Evolutionary conservation across 2,797 vertebrate species (phyloP), one percentile per base, ranked within the genome.

Genomic region (Botia kubotai): DNA sequence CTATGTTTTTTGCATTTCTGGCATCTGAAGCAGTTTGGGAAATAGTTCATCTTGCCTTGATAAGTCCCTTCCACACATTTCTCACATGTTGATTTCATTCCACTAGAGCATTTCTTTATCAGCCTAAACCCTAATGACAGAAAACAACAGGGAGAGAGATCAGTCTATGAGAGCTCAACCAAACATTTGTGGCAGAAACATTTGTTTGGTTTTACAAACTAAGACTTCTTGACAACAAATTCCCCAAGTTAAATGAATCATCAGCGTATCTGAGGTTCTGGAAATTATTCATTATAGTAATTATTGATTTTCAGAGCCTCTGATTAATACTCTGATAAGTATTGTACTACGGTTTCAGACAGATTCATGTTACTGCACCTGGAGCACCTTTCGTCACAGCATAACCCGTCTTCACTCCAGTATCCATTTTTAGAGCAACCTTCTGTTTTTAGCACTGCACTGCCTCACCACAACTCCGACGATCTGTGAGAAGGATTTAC

Each of bases 1-100:
- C 57, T 10, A 11, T 0, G 39, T 39, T 36, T 79, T 1, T 0
- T 52, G 29, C 77, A 79, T 63, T 65, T 70, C 8, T 79, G 26
- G 13, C 77, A 79, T 65, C 77, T 79, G 8, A 79, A 79, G 68
- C 77, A 79, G 26, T 79, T 79, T 23, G 57, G 46, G 14, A 52
- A 79, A 63, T 72, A 79, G 14, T 79, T 79, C 4, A 39, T 39
- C 1, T 1, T 53, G 13, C 65, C 58, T 72, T 63, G 68, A 13
- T 26, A 72, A 13, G 77, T 79, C 57, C 77, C 77, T 3, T 65
- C 1, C 19, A 2, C 4, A 53, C 77, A 79, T 71, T 53, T 72
- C n/a, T 50, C 26, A 72, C 77, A 79, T 79, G 62, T 26, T 16
- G 77, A 53, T 23, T 5, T 5, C 43, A 23, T 0, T 5, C 14